Conservation (phyloP, 1,140 invertebrate species). For the Hycleus cichorii region DNA sequence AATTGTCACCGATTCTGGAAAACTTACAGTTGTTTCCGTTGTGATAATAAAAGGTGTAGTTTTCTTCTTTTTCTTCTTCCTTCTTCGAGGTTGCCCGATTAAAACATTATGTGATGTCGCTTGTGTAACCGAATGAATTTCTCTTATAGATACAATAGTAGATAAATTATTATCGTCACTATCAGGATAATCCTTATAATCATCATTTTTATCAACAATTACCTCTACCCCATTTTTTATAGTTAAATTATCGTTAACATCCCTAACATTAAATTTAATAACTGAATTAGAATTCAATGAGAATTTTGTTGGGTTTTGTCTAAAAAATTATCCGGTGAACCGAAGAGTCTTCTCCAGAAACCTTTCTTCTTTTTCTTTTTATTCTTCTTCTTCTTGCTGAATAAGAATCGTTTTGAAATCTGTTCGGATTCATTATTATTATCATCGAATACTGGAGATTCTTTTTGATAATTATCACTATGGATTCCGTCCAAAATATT, state of each 20-base stretch:
- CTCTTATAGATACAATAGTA: no score
- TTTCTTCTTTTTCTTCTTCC: no score
- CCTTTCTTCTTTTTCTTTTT: constrained; percentile 19
- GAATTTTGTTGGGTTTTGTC: constrained; percentile 19
- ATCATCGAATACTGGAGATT: no score
- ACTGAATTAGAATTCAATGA: constrained; percentile 5
- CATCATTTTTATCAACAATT: background rate
- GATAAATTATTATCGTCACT: background rate
- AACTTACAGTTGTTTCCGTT: no score
- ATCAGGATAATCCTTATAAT: background rate
- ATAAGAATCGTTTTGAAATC: constrained; percentile 1
- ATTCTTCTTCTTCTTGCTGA: constrained; percentile 8
- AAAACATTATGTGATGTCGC: no score
- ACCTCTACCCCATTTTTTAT: background rate
- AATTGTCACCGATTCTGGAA: no score
- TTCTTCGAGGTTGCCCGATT: no score
- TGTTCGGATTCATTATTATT: no score
- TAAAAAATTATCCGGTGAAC: constrained; percentile 17
- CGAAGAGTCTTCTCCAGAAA: constrained; percentile 3
- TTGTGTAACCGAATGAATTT: background rate
- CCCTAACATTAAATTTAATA: background rate
- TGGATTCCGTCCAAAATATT: constrained; percentile 12
- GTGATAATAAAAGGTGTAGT: no score
- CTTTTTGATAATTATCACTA: background rate
- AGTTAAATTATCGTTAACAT: background rate